Evolutionary conservation across 2,113 vertebrate genomes (phyloP).

Genomic region (Ivindomyrus marchei): DNA sequence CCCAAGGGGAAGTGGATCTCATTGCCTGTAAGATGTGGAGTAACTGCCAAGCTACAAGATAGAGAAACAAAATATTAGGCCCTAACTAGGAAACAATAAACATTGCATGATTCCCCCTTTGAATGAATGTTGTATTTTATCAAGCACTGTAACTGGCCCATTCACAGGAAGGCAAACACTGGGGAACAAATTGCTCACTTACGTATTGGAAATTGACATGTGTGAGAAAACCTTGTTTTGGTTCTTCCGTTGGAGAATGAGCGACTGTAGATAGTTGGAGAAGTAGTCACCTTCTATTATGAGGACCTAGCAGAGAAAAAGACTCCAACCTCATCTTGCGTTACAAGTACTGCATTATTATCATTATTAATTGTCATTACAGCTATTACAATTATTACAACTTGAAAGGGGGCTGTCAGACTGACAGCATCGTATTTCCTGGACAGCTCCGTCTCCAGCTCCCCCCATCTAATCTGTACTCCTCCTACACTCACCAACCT

Average conservation of each 20-base stretch:
- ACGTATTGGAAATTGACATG: slow-evolving; percentile 41
- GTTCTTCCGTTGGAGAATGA: slow-evolving; percentile 51
- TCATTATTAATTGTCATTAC: background rate
- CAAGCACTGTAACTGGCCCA: background rate
- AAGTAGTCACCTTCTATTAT: slow-evolving; percentile 51
- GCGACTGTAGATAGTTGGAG: slow-evolving; percentile 59
- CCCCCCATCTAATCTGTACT: background rate
- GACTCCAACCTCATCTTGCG: background rate
- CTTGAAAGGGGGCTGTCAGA: background rate
- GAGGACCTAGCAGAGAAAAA: slow-evolving; percentile 41
- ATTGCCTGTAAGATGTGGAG: slow-evolving; percentile 40
- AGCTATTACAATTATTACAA: background rate
- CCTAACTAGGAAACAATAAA: background rate
- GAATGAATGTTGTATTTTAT: background rate
- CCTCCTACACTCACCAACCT: background rate
- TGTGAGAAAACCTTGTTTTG: slow-evolving; percentile 41
- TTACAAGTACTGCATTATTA: background rate
- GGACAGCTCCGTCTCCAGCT: background rate
- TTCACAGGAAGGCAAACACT: background rate
- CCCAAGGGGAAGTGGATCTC: slow-evolving; percentile 59
- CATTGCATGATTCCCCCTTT: background rate
- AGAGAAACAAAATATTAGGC: slow-evolving; percentile 6
- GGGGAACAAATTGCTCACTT: slow-evolving; percentile 22
- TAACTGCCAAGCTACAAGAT: slow-evolving; percentile 47
- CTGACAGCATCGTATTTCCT: background rate